phyloP scores from a whole-genome alignment of 1,140 invertebrate genomes.

The Paraescarpia echinospica region DNA sequence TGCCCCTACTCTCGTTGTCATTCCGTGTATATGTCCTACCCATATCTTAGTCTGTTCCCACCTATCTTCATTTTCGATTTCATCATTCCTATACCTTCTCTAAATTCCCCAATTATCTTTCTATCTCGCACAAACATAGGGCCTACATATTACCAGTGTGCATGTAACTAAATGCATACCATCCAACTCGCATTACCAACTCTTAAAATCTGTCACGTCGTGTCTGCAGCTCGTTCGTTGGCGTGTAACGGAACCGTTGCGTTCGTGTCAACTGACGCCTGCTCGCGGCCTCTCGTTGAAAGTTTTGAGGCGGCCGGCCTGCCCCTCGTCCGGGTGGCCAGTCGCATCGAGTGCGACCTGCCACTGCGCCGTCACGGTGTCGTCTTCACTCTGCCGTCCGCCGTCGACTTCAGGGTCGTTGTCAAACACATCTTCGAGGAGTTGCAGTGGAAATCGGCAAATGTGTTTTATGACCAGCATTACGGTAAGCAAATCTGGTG shows the following conservation, averaged over 20 bases:
- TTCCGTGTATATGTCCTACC: no score
- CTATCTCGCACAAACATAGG: no score
- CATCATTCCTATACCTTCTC: no score
- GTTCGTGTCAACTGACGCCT: neutral
- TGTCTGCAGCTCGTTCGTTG: neutral
- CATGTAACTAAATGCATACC: no score
- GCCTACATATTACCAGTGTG: no score
- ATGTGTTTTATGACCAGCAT: constrained; percentile 10
- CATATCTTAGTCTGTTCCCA: no score
- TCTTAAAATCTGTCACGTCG: neutral
- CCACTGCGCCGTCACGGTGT: neutral
- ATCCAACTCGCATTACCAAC: neutral
- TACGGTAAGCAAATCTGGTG: constrained; percentile 8
- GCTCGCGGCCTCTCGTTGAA: neutral
- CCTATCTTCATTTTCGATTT: no score
- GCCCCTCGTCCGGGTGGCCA: neutral
- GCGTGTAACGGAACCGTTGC: constrained; percentile 2
- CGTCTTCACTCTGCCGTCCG: neutral
- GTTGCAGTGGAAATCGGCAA: constrained; percentile 10
- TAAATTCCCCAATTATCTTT: no score
- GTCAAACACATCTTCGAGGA: neutral
- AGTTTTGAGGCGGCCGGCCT: neutral
- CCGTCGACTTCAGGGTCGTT: neutral
- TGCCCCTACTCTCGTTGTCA: no score
- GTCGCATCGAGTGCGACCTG: neutral